Base-by-base conservation (phyloP, 2,888 invertebrate species). In the Junonia oenone region DNA sequence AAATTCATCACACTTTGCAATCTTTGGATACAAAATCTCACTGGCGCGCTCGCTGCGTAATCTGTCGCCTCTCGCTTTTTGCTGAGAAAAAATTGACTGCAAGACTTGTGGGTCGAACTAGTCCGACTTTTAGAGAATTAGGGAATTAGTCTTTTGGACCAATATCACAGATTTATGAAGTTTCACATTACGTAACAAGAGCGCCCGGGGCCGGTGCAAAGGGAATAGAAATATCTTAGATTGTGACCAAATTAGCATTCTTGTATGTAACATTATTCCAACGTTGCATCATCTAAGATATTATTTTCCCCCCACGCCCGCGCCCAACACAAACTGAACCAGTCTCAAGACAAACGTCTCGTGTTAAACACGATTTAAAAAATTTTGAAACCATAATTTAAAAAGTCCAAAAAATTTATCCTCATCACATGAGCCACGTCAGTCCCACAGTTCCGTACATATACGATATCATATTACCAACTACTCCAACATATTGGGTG, bases 21-120 rank as follows among this genome's bases (percentile, higher is more conserved):
- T 88, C 87, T 89, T 89, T 87, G 89, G 89, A 89, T 87, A 87
- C 87, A 85, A 86, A 79, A 78, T 76, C 76, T 81, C 76, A 68
- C 69, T 56, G 73, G 75, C 76, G 74, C 71, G 54, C 58, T 56
- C 56, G 59, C 46, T 59, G 54, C 64, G 59, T 59, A 60, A 63
- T 61, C 59, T 43, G 55, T 58, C 53, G 35, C 26, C 29, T 64
- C 48, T 22, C 26, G 14, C 33, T 31, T 27, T n/a, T 19, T 27
- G 45, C 46, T 43, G 46, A 57, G 45, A 38, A 6, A 11, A 9
- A 17, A 5, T 15, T 38, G 38, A 2, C 9, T 11, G 62, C 48
- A 45, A 48, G n/a, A 26, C 22, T 43, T 26, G 8, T 13, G 13
- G 13, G 4, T 48, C 15, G 19, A 17, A 22, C 33, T 13, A 35